Evolutionary conservation across 2,113 vertebrate genomes (phyloP).

Genomic region (Donacobius atricapilla): DNA sequence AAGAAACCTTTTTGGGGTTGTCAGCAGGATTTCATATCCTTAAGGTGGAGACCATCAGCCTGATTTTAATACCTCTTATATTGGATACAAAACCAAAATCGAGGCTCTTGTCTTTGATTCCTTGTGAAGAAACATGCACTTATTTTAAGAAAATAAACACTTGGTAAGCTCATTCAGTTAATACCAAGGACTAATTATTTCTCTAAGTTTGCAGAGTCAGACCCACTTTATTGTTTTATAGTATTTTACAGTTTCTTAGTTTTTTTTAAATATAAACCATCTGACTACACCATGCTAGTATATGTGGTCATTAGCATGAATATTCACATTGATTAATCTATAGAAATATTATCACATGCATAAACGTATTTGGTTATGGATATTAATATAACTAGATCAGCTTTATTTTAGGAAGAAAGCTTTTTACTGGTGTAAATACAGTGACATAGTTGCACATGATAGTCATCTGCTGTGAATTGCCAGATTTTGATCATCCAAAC

Average conservation of each 20-base stretch:
- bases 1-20: neutral
- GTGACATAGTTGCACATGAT: neutral
- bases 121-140: neutral
- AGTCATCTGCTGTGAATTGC: neutral
- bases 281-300: neutral
- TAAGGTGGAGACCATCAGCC: neutral
- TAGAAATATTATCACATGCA: neutral
- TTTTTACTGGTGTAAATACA: neutral
- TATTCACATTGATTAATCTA: neutral
- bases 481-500: conserved; percentile 24
- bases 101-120: neutral
- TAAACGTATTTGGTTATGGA: neutral
- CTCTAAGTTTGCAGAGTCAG: neutral
- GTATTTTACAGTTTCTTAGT: neutral
- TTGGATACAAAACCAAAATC: neutral
- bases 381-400: neutral
- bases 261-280: neutral
- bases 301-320: neutral
- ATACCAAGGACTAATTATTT: neutral
- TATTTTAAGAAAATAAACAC: neutral
- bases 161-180: neutral
- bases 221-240: neutral
- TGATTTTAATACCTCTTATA: neutral
- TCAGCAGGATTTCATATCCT: neutral
- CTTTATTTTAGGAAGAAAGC: neutral